Evolutionary conservation across 2,888 invertebrate species (phyloP), one percentile per base, ranked within the genome.

Genomic region (Meloe dianella): DNA sequence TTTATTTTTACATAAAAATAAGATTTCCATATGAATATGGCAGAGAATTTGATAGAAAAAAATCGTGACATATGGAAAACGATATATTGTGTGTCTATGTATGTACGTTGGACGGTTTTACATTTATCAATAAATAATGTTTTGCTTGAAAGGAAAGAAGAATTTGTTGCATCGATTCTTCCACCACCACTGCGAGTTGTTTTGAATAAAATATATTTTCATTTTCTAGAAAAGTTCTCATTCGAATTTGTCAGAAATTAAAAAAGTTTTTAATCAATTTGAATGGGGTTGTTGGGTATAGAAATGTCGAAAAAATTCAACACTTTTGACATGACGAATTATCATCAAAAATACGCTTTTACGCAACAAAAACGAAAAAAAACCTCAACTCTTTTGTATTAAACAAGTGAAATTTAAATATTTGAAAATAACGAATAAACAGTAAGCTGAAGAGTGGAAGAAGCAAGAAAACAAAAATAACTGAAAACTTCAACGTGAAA

Each of bases 121-220:
- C 70, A 73, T 72, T 71, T 67, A 73, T 75, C 72, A 75, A 74
- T 74, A 71, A 75, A 68, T 74, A 74, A 75, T 75, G 70, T 68
- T 63, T 65, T 69, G 8, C 73, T 65, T 71, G 75, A 75, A 74
- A 73, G 72, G 71, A 41, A 41, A 41, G 73, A 72, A 73, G 72
- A 73, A 70, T 72, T 70, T 70, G 60, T 62, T 41, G 60, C 71
- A 64, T 69, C 75, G 75, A 75, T 74, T 74, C 74, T 3, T 69
- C 71, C 63, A 67, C 66, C 68, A 71, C 73, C 7, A 32, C 32
- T 7, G 32, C 7, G 7, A 35, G 12, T 41, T 41, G 41, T 41
- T 17, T 17, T 76, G 75, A 77, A 77, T 76, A 77, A 76, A 72
- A 71, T 65, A 77, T 77, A 71, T 75, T 77, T 76, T 75, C 75